A percentile compares a stretch with the other conserved stretches of the same genome.
Conservation (phyloP, 2,113 vertebrate species). For the rabbit (Oryctolagus cuniculus) region mOryCun1.1 NC_091438.1:17803501-17804000, state of each 20-base stretch:
- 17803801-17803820: neutral
- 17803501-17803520: neutral
- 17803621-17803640: neutral
- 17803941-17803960: neutral
- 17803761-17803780: conserved; percentile 3
- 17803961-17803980: neutral
- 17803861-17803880: neutral
- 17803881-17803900: conserved; percentile 35
- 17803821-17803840: neutral
- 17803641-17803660: conserved; percentile 10
- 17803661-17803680: neutral
- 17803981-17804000: neutral
- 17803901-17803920: neutral
- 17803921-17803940: neutral
- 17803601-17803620: neutral
- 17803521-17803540: neutral
- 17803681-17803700: conserved; percentile 35
- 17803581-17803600: neutral
- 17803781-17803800: neutral
- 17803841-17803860: neutral
- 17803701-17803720: neutral
- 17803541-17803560: neutral
- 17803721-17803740: neutral
- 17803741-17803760: conserved; percentile 24
- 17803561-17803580: neutral